phyloP scores from a whole-genome alignment of 2,797 vertebrate genomes.

The Dallia pectoralis region DNA sequence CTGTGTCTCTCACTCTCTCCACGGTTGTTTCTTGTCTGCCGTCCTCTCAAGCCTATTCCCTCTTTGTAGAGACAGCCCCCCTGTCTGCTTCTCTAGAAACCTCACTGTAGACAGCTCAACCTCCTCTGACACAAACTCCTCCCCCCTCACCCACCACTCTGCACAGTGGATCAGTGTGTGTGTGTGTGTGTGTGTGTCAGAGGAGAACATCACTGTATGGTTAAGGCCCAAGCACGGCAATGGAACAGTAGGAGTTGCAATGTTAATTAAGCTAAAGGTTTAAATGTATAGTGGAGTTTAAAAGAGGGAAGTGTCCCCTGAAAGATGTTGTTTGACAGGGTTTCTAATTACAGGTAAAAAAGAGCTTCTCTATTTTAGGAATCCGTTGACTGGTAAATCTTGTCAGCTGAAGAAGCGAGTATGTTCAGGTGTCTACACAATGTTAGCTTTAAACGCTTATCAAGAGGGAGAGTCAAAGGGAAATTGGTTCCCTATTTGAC shows the following conservation, averaged over 20 bases:
- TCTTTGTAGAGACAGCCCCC: constrained; percentile 45
- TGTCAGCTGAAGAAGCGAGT: neutral
- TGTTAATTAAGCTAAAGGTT: constrained; percentile 34
- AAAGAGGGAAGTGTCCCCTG: constrained; percentile 27
- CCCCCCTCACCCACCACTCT: constrained; percentile 40
- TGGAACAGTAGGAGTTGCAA: constrained; percentile 21
- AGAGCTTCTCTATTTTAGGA: neutral
- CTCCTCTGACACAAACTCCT: constrained; percentile 50
- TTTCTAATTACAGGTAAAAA: constrained; percentile 3
- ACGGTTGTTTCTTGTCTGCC: constrained; percentile 11
- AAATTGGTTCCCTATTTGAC: neutral
- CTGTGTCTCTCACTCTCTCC: constrained; percentile 12
- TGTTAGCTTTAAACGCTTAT: neutral
- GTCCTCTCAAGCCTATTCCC: constrained; percentile 19
- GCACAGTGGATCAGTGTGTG: constrained; percentile 29
- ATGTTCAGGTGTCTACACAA: neutral
- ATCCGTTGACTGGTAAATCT: neutral
- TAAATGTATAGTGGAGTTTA: constrained; percentile 25
- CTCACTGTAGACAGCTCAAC: constrained; percentile 54
- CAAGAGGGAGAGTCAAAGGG: no score
- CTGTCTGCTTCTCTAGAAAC: constrained; percentile 54
- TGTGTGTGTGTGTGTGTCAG: constrained; percentile 30
- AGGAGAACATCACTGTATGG: constrained; percentile 44
- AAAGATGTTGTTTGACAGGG: constrained; percentile 10
- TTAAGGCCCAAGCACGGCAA: constrained; percentile 26